phyloP scores from a whole-genome alignment of 64 coral and sea anemone genomes.

The Catalaphyllia jardinei region DNA sequence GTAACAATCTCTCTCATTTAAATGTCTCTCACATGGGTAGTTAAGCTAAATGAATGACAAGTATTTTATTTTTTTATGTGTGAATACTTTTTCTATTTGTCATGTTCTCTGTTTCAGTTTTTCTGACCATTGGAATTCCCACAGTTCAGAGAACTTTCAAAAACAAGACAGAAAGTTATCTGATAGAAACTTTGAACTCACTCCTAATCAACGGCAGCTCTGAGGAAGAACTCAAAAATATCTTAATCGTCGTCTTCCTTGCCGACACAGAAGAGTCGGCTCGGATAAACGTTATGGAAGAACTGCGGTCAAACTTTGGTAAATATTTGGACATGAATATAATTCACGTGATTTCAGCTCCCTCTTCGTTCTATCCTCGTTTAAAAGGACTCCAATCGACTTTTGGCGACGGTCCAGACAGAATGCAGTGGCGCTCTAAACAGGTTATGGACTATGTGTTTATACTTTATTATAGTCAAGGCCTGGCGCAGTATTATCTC shows the following conservation, averaged over 20 bases:
- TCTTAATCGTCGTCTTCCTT: conserved; percentile 79
- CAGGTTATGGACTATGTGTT: conserved; percentile 83
- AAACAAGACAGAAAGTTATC: conserved; percentile 65
- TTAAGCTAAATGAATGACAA: no score
- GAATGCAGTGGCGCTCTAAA: conserved; percentile 93
- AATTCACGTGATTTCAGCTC: conserved; percentile 81
- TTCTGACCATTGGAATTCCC: conserved; percentile 85
- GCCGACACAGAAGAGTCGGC: conserved; percentile 55
- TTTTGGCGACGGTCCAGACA: conserved; percentile 43
- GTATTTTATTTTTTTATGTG: no score
- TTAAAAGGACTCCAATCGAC: conserved; percentile 60
- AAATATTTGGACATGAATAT: conserved; percentile 61
- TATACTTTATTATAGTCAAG: conserved; percentile 70
- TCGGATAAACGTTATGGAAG: conserved; percentile 40
- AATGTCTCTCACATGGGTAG: no score
- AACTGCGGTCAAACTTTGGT: conserved; percentile 29
- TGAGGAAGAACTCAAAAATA: conserved; percentile 17
- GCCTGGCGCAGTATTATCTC: conserved; percentile 67
- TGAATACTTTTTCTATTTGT: neutral
- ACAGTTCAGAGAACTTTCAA: conserved; percentile 76
- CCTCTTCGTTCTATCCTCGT: conserved; percentile 73
- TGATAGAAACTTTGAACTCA: conserved; percentile 57
- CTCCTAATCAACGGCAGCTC: conserved; percentile 34
- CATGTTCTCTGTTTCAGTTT: conserved; percentile 34
- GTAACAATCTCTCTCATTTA: neutral